phyloP scores from a whole-genome alignment of 2,888 invertebrate genomes.

The Epinotia bilunana region DNA sequence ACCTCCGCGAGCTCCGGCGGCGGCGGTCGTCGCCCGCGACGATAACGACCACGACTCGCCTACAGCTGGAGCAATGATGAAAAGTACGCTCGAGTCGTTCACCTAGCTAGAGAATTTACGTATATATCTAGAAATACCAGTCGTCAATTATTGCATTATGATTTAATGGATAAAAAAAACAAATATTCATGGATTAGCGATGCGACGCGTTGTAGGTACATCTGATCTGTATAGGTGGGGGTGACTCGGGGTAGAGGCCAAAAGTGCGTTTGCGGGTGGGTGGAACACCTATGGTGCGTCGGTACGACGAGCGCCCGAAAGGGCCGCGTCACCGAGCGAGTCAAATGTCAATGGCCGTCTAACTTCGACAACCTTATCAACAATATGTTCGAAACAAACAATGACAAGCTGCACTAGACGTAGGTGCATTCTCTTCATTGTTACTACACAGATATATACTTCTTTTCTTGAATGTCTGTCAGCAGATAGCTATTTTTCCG shows the following conservation, averaged over 20 bases:
- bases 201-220: neutral
- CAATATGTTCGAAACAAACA: slow-evolving; percentile 29
- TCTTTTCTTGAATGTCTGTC: slow-evolving; percentile 8
- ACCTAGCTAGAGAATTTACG: slow-evolving; percentile 31
- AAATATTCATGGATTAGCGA: neutral
- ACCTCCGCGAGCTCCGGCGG: slow-evolving; percentile 53
- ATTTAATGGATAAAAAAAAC: neutral
- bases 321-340: slow-evolving; percentile 28
- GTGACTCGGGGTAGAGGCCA: neutral
- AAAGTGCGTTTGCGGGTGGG: slow-evolving; percentile 52
- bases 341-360: slow-evolving; percentile 35
- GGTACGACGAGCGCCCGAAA: slow-evolving; percentile 17
- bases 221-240: neutral
- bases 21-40: slow-evolving; percentile 52
- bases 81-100: slow-evolving; percentile 46
- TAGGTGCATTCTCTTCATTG: slow-evolving; percentile 19
- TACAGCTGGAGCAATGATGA: slow-evolving; percentile 50
- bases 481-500: neutral
- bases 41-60: slow-evolving; percentile 60
- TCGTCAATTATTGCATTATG: neutral
- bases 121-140: neutral
- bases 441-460: neutral
- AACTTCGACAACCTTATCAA: slow-evolving; percentile 42
- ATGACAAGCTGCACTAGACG: slow-evolving; percentile 23
- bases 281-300: slow-evolving; percentile 63